Conservation (phyloP, 2,888 invertebrate species). For the Balanococcus diminutus region DNA sequence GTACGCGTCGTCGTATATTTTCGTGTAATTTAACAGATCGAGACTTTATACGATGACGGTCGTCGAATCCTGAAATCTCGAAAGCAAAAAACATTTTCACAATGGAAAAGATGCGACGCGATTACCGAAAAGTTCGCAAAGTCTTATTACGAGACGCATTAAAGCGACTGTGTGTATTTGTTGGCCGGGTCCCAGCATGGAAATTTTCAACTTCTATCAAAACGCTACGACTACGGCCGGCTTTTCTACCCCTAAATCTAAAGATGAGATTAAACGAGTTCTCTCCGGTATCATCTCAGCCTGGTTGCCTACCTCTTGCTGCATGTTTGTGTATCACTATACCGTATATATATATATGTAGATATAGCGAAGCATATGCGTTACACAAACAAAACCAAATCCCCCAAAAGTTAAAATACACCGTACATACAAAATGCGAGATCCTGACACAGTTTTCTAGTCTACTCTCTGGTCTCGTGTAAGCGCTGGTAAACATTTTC, state of each 20-base stretch:
- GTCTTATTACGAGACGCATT: conserved; percentile 1
- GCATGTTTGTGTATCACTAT: neutral
- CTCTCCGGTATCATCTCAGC: conserved; percentile 1
- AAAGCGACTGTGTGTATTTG: conserved; percentile 10
- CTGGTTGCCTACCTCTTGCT: neutral
- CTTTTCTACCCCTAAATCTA: neutral
- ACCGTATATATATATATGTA: neutral
- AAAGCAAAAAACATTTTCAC: neutral
- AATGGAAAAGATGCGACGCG: conserved; percentile 15
- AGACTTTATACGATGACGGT: neutral
- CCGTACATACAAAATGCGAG: neutral
- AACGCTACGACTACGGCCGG: neutral
- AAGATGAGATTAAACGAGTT: conserved; percentile 25
- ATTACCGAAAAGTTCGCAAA: conserved; percentile 18
- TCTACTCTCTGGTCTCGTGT: neutral
- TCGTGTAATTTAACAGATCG: conserved; percentile 18
- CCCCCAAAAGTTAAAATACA: conserved; percentile 3
- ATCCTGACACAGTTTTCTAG: neutral
- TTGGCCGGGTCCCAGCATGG: conserved; percentile 13
- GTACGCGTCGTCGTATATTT: neutral
- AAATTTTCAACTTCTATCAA: conserved; percentile 20
- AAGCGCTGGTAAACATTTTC: neutral
- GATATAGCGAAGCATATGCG: neutral
- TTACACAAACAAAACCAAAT: conserved; percentile 1
- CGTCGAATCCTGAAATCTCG: neutral